These are phyloP conservation scores for Neoascia interrupta DNA, from an alignment of 2,888 invertebrate species.

Conservation along the genomic window DNA sequence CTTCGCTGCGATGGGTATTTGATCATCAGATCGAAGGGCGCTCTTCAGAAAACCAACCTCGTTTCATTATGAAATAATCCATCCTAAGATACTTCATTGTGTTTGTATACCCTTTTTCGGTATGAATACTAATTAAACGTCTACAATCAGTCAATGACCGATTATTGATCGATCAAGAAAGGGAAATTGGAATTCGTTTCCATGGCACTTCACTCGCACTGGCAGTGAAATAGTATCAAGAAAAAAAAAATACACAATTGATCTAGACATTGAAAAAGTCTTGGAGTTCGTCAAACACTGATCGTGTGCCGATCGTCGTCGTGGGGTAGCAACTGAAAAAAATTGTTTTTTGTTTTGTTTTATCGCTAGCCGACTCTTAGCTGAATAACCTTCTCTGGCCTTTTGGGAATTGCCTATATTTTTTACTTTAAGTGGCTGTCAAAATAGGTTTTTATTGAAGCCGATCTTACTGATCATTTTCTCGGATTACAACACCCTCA, in stretches of 20 bases:
- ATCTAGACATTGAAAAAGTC: not conserved
- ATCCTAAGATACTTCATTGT: not conserved
- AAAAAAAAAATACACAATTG: not conserved
- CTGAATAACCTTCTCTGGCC: too few relatives aligned
- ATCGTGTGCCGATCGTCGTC: too few relatives aligned
- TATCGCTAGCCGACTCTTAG: too few relatives aligned
- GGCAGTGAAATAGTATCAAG: not conserved
- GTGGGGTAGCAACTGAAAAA: not conserved
- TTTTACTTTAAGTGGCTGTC: too few relatives aligned
- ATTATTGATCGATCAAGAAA: not conserved
- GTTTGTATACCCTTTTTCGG: not conserved
- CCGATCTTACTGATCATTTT: too few relatives aligned
- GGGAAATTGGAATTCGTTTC: not conserved
- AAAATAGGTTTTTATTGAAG: too few relatives aligned
- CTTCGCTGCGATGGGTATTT: not conserved
- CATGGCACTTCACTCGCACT: too few relatives aligned
- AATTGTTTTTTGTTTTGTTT: too few relatives aligned
- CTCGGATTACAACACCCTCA: too few relatives aligned
- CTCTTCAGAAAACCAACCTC: too few relatives aligned
- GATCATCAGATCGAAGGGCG: not conserved
- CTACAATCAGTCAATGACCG: not conserved
- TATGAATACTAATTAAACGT: not conserved
- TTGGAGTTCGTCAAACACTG: not conserved
- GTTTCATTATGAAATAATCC: not conserved
- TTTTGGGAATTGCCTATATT: too few relatives aligned